Percentiles rank a stretch among this genome's conserved stretches.
Conservation (phyloP, 2,797 vertebrate genomes). For the Cryptoblepharus egeriae region DNA sequence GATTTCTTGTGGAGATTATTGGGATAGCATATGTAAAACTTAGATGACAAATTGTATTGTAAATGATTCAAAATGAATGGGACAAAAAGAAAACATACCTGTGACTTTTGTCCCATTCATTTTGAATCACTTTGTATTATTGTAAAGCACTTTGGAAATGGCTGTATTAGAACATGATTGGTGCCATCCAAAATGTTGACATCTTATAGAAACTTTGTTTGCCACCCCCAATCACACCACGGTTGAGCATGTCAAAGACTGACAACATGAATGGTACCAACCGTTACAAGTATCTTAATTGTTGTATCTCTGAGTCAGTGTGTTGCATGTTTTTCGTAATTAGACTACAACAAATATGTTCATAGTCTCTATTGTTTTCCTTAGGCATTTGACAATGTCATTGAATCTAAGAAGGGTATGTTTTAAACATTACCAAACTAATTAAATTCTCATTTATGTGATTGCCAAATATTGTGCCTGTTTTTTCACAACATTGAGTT, state of each 20-base stretch:
- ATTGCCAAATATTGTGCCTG: conserved; percentile 2
- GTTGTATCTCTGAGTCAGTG: neutral
- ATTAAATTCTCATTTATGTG: neutral
- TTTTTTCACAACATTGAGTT: neutral
- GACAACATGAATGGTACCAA: conserved; percentile 11
- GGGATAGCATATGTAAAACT: neutral
- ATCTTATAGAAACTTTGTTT: neutral
- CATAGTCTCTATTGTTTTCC: conserved; percentile 1
- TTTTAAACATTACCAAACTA: conserved; percentile 27
- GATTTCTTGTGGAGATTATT: neutral
- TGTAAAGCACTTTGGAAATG: neutral
- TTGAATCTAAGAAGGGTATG: neutral
- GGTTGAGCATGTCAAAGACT: neutral
- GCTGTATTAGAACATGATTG: neutral
- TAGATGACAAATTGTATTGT: no score
- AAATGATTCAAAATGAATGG: no score
- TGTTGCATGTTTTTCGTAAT: conserved; percentile 17
- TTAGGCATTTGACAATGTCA: conserved; percentile 27
- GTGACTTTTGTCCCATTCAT: no score
- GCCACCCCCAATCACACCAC: neutral
- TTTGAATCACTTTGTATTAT: no score
- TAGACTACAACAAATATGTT: conserved; percentile 19
- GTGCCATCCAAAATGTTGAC: neutral
- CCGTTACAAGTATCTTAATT: conserved; percentile 9
- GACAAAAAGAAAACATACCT: no score